Evolutionary conservation across 2,888 invertebrate genomes (phyloP).

Genomic region (Hololepta plana): DNA sequence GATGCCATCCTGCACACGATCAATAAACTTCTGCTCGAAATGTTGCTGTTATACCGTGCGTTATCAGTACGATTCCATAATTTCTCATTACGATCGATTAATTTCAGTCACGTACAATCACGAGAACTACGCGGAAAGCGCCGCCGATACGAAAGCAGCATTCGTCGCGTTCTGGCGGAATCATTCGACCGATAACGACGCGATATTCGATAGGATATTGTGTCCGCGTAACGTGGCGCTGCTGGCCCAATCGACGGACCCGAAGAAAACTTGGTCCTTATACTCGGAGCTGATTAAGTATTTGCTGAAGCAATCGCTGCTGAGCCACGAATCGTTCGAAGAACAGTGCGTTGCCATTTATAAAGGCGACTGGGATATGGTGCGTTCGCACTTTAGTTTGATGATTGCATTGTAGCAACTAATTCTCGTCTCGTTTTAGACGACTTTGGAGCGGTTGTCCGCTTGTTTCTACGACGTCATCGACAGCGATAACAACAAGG

Average conservation of each 20-base stretch:
- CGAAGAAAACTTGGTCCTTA: conserved; percentile 14
- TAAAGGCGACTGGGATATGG: conserved; percentile 40
- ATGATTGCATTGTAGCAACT: background rate
- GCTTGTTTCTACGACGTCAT: conserved; percentile 13
- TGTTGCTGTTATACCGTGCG: conserved; percentile 15
- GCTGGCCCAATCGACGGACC: conserved; percentile 12
- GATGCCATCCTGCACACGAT: conserved; percentile 15
- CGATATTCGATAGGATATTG: conserved; percentile 17
- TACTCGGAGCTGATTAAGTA: conserved; percentile 14
- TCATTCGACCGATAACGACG: conserved; percentile 9
- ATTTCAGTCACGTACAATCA: conserved; percentile 7
- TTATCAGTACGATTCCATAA: too few species aligned
- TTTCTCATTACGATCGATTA: too few species aligned
- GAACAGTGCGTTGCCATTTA: conserved; percentile 49
- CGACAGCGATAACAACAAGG: too few species aligned
- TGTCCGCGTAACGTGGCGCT: conserved; percentile 18
- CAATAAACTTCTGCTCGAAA: conserved; percentile 16
- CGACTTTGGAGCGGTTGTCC: conserved; percentile 13
- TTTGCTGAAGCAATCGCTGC: conserved; percentile 34
- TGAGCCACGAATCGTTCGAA: conserved; percentile 41
- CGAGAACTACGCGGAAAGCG: background rate
- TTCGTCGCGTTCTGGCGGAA: conserved; percentile 6
- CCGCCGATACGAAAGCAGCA: background rate
- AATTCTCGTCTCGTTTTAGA: conserved; percentile 13
- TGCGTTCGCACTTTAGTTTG: conserved; percentile 8